Conservation (phyloP, 2,888 invertebrate genomes). For the Odontomyia ornata region DNA sequence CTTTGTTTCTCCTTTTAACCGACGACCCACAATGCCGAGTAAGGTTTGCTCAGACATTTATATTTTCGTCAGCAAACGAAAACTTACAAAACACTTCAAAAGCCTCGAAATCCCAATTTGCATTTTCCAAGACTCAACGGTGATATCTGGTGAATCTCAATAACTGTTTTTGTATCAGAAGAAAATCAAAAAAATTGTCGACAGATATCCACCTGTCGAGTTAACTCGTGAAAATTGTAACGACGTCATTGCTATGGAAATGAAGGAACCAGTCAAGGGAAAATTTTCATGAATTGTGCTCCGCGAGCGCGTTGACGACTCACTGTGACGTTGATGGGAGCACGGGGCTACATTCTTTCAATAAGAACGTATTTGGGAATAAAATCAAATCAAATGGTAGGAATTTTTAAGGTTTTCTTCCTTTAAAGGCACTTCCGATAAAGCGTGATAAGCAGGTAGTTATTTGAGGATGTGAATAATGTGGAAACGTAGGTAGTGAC, state of each 20-base stretch:
- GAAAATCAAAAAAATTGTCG: slow-evolving; percentile 1
- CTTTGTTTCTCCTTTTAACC: too few species aligned
- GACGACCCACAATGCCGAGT: too few species aligned
- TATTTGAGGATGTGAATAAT: too few species aligned
- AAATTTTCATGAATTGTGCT: background rate
- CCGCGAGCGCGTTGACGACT: background rate
- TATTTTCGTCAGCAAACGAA: background rate
- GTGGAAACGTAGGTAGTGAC: too few species aligned
- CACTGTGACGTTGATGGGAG: too few species aligned
- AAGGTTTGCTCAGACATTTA: too few species aligned
- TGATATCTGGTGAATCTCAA: background rate
- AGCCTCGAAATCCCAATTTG: background rate
- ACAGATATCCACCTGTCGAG: slow-evolving; percentile 9
- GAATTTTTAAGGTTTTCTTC: too few species aligned
- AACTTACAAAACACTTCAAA: background rate
- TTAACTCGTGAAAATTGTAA: background rate
- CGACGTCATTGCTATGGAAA: slow-evolving; percentile 1
- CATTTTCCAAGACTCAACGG: background rate
- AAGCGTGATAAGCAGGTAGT: too few species aligned
- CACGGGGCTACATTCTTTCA: too few species aligned
- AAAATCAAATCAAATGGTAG: too few species aligned
- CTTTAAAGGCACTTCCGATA: too few species aligned
- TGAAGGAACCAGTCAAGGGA: background rate
- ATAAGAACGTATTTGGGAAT: too few species aligned
- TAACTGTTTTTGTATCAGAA: background rate